phyloP scores from a whole-genome alignment of 2,113 vertebrate genomes.

The Desmodus rotundus region DNA sequence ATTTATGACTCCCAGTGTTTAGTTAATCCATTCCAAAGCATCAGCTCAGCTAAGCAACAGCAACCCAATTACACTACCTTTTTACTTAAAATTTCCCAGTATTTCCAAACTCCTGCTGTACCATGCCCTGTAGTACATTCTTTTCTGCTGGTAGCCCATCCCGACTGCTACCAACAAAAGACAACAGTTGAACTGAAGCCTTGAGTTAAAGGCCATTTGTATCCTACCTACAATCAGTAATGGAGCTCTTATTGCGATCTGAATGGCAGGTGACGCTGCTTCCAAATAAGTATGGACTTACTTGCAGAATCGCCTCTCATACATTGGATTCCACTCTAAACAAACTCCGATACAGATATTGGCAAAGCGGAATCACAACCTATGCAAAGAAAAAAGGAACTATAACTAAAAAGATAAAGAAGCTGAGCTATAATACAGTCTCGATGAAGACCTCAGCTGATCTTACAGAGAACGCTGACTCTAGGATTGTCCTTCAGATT shows the following conservation, averaged over 20 bases:
- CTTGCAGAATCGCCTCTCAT: neutral
- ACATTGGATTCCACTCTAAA: neutral
- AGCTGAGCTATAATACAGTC: neutral
- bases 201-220: neutral
- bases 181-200: neutral
- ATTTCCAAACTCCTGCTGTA: neutral
- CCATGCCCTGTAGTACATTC: neutral
- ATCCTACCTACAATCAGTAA: neutral
- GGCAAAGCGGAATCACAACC: neutral
- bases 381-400: neutral
- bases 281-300: neutral
- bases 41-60: neutral
- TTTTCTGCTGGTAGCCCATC: neutral
- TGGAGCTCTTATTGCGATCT: neutral
- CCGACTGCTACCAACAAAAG: neutral
- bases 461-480: neutral
- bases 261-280: neutral
- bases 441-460: neutral
- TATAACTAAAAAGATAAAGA: neutral
- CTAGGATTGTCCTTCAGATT: neutral
- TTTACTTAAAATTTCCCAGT: neutral
- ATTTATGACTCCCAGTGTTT: neutral
- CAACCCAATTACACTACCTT: neutral
- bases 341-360: neutral
- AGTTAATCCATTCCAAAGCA: neutral